Percentiles rank a stretch among this genome's conserved stretches.
Conservation (phyloP, 2,888 invertebrate genomes). For the Andrena haemorrhoa region DNA sequence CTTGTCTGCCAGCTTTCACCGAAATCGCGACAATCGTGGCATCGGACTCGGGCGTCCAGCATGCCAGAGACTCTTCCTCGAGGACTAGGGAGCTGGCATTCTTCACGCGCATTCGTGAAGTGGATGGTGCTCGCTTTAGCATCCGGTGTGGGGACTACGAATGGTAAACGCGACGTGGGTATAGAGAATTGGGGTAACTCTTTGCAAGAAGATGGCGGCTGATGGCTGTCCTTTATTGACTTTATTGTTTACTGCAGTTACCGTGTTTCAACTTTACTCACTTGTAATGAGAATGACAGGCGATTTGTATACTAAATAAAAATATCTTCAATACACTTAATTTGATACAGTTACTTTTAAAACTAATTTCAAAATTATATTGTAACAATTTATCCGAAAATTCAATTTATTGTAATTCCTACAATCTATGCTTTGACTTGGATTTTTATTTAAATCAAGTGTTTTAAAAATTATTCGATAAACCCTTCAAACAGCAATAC, state of each 20-base stretch:
- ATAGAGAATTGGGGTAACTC: background rate
- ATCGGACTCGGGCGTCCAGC: slow-evolving; percentile 12
- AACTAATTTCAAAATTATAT: too few relatives aligned
- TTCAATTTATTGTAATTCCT: too few relatives aligned
- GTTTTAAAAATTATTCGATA: too few relatives aligned
- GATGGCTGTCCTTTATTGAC: background rate
- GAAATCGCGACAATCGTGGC: background rate
- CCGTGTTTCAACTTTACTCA: background rate
- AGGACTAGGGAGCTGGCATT: slow-evolving; percentile 26
- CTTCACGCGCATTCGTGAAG: background rate
- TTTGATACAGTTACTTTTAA: background rate
- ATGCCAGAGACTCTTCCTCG: background rate
- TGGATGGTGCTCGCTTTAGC: slow-evolving; percentile 7
- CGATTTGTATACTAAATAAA: too few relatives aligned
- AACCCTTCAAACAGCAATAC: too few relatives aligned
- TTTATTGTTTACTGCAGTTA: background rate
- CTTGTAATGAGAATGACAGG: too few relatives aligned
- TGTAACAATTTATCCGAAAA: too few relatives aligned
- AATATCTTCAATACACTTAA: too few relatives aligned
- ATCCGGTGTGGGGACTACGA: slow-evolving; percentile 36
- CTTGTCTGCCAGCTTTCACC: background rate
- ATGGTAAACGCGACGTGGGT: slow-evolving; percentile 6
- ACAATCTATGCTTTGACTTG: too few relatives aligned
- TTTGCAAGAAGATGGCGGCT: background rate
- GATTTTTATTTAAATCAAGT: too few relatives aligned